Evolutionary conservation across 1,140 invertebrate genomes (phyloP), one percentile per base, ranked within the genome.

Genomic region (Prorops nasuta): DNA sequence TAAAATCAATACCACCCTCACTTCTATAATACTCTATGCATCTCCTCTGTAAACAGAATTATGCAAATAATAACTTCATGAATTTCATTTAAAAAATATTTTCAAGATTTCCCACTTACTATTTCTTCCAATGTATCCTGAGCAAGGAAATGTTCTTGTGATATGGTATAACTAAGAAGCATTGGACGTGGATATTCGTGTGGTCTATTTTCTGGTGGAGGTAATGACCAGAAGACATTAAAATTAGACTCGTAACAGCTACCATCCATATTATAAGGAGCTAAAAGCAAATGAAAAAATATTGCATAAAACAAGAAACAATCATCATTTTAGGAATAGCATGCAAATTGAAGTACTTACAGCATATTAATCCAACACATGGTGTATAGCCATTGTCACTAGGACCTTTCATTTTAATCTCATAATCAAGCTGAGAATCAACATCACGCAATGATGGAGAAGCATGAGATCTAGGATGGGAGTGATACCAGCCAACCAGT

Each of bases 401-500:
- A 4, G 86, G 83, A 1, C 94, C 94, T 63, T 94, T 91, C 90
- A 97, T 92, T 70, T 88, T 89, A 39, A 97, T 90, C 79, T 98
- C 91, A 80, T 96, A 96, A 60, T 96, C 92, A 45, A 97, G 78
- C 71, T 98, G 95, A 53, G 89, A 86, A 65, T 95, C 91, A 51
- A 95, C 90, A 72, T 98, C 95, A 36, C 90, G 80, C 1, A 96
- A 76, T 14, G 92, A 93, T 8, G 94, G 94, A 52, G 93, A 89
- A 8, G 92, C 89, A 54, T 89, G 85, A 50, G 90, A 88, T 34
- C 87, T 84, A 1, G 94, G 93, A 80, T 97, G 94, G n/a, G 92
- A 95, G 69, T 98, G 94, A 80, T 98, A 98, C 94, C 94, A 96
- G 3, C 94, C 94, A 22, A 97, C 87, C 8, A 96, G 77, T 19